Conservation (phyloP, 2,113 vertebrate species). For the Actenoides lindsayi region DNA sequence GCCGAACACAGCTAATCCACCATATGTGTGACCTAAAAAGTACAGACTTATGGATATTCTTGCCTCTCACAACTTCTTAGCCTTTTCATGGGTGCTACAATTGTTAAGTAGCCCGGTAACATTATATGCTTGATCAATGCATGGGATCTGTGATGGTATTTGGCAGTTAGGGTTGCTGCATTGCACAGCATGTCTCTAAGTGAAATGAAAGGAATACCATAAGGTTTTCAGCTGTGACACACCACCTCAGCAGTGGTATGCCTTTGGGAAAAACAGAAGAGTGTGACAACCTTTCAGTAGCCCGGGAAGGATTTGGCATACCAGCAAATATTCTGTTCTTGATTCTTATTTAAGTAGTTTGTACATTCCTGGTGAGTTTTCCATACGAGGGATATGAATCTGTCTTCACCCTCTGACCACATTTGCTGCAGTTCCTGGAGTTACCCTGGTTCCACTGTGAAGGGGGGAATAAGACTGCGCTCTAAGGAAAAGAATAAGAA, state of each 20-base stretch:
- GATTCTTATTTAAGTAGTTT: not conserved
- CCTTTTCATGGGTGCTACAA: not conserved
- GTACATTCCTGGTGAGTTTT: not conserved
- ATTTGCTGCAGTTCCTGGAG: not conserved
- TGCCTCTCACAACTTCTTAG: slow-evolving; percentile 23
- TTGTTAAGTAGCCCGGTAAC: slow-evolving; percentile 1
- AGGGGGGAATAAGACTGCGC: not conserved
- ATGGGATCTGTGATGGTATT: slow-evolving; percentile 27
- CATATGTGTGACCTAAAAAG: slow-evolving; percentile 42
- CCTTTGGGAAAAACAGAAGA: not conserved
- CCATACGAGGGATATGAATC: accelerated
- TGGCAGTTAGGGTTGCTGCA: slow-evolving; percentile 23
- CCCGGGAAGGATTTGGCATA: not conserved
- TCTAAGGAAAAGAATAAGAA: not conserved
- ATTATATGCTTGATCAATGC: not conserved
- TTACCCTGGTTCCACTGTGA: not conserved
- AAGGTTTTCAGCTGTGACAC: slow-evolving; percentile 33
- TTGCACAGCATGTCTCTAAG: not conserved
- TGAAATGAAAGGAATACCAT: slow-evolving; percentile 11
- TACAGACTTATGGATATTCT: slow-evolving; percentile 2
- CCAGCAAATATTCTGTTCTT: not conserved
- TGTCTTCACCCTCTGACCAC: not conserved
- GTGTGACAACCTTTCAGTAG: not conserved
- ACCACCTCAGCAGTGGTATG: not conserved
- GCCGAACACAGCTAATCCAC: slow-evolving; percentile 18